Evolutionary conservation across 1,140 invertebrate species (phyloP).

Genomic region (Drosophila sp.): DNA sequence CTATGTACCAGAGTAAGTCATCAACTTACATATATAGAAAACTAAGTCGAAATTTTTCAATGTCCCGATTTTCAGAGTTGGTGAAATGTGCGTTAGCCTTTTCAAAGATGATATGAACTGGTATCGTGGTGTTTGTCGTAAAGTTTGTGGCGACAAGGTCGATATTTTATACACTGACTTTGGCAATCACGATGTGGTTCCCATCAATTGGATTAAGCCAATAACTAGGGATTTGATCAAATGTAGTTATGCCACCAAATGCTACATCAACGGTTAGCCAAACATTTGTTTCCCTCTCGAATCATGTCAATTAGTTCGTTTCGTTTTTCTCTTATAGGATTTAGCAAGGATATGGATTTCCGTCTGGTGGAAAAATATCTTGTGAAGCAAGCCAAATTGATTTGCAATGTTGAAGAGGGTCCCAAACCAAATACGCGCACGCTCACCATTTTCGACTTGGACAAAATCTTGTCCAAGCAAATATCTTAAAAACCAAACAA

Average conservation of each 20-base stretch:
- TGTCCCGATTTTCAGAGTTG: constrained; percentile 30
- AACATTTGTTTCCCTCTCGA: neutral
- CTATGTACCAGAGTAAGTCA: constrained; percentile 48
- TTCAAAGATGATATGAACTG: constrained; percentile 47
- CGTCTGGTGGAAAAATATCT: constrained; percentile 33
- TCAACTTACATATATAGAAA: neutral
- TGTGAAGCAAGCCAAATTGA: neutral
- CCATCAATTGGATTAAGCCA: constrained; percentile 41
- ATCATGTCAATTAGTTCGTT: neutral
- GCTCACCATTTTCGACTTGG: constrained; percentile 30
- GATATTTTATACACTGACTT: constrained; percentile 49
- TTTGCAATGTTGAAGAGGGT: constrained; percentile 34
- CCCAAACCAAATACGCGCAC: constrained; percentile 38
- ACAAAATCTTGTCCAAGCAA: constrained; percentile 29
- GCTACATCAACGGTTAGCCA: constrained; percentile 49
- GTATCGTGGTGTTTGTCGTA: constrained; percentile 57
- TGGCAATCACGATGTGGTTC: constrained; percentile 49
- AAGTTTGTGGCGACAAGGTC: constrained; percentile 15
- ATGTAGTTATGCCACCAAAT: constrained; percentile 44
- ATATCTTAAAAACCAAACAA: neutral
- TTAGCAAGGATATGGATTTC: constrained; percentile 40
- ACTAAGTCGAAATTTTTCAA: neutral
- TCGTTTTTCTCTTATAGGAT: constrained; percentile 34
- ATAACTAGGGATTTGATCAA: constrained; percentile 9
- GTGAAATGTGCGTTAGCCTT: constrained; percentile 47